Conservation (phyloP, 23 tunicate species). For the Oikopleura dioica region DNA sequence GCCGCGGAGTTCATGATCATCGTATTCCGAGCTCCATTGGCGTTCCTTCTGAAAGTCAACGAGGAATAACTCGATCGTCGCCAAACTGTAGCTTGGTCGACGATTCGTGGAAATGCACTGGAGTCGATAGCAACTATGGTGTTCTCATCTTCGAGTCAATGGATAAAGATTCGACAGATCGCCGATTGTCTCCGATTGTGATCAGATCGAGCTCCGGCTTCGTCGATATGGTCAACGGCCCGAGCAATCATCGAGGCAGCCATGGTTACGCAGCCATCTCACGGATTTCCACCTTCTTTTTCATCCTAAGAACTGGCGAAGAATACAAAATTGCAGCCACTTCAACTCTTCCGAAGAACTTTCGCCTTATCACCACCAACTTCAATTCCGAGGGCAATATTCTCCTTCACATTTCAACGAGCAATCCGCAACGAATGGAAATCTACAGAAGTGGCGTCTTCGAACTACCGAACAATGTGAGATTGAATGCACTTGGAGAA, state of each 20-base stretch:
- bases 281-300: not conserved
- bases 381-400: not conserved
- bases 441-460: not conserved
- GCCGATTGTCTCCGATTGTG: conserved; percentile 1
- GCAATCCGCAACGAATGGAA: conserved; percentile 8
- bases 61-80: not conserved
- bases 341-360: not conserved
- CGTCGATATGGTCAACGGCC: not conserved
- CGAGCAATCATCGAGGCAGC: not conserved
- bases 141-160: not conserved
- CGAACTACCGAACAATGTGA: not conserved
- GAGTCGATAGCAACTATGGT: not conserved
- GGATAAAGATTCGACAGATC: conserved; percentile 4
- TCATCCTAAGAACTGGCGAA: not conserved
- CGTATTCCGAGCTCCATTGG: not conserved
- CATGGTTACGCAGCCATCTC: conserved; percentile 1
- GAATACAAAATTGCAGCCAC: not conserved
- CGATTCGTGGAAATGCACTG: not conserved
- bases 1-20: not conserved
- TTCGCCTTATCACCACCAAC: not conserved
- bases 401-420: not conserved
- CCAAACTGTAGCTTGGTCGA: not conserved
- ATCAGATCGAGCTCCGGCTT: not conserved
- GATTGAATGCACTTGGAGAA: not conserved
- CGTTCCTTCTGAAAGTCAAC: not conserved